Conservation (phyloP, 2,113 vertebrate species). For the Cyprinodon brontotheroides region DNA sequence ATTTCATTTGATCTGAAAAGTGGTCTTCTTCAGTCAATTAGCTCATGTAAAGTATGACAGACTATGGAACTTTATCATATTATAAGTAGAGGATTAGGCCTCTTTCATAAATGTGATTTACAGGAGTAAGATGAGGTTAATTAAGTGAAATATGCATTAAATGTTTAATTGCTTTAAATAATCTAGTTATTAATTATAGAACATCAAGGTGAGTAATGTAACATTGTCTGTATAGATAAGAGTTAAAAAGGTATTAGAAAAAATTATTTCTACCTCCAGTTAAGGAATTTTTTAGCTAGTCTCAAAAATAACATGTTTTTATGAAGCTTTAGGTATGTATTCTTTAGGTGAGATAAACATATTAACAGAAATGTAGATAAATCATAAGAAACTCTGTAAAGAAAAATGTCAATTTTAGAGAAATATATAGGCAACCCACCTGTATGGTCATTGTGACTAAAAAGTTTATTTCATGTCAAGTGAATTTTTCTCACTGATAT, state of each 20-base stretch:
- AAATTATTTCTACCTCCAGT: not conserved
- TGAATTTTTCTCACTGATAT: not conserved
- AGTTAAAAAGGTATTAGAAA: not conserved
- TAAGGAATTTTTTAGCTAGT: not conserved
- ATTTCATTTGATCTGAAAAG: not conserved
- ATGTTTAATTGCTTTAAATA: not conserved
- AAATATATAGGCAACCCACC: not conserved
- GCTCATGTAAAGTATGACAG: not conserved
- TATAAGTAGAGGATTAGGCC: not conserved
- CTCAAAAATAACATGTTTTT: not conserved
- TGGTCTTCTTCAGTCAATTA: not conserved
- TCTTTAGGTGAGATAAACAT: not conserved
- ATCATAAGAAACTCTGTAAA: not conserved
- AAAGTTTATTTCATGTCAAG: not conserved
- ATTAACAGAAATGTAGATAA: not conserved
- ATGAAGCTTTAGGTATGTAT: not conserved
- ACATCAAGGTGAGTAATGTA: not conserved
- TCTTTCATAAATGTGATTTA: not conserved
- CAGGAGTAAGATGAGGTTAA: not conserved
- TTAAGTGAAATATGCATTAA: not conserved
- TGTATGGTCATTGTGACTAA: not conserved
- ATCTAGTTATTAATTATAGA: not conserved
- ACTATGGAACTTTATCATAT: not conserved
- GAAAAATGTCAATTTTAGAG: not conserved
- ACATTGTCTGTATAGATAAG: not conserved